Evolutionary conservation across 2,888 invertebrate genomes (phyloP), one percentile per base, ranked within the genome.

Genomic region (Balanococcus diminutus): DNA sequence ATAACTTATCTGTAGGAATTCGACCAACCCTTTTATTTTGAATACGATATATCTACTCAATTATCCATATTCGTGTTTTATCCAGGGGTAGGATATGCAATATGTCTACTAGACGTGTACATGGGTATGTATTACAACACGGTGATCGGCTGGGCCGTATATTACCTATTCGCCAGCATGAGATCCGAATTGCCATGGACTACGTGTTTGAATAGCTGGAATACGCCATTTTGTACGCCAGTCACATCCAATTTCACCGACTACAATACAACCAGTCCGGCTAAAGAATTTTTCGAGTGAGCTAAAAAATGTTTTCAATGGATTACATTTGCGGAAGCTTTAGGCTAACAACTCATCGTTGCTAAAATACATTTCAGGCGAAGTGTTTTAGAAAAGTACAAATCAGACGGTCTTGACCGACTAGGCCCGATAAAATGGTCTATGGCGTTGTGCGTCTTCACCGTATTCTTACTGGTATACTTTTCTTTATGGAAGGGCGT

Each of bases 71-170:
- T 4, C 51, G 25, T 22, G 84, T 87, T 85, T 86, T 87, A 89
- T 90, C 16, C 91, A 97, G 98, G 98, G 88, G 95, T 98, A 84
- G 98, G 98, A 85, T 98, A 98, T 91, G 97, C 98, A 11, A 98
- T 98, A 89, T 98, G 98, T 90, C 93, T 98, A 90, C 96, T 98
- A 89, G 97, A 98, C 91, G 93, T 98, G 90, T 98, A 98, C 92
- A 95, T 95, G 94, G 96, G 96, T 88, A 98, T 98, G 95, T 98
- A 97, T 91, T 98, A 98, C 92, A 98, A 98, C 91, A 97, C 98
- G 82, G 96, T 98, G 90, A 98, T 98, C 89, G 96, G 97, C 81
- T 98, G 98, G 96, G 97, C 97, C 75, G 94, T 97, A 85, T 97
- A 96, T 91, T 97, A 96, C 91, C 92, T 96, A 88, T 92, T 96